phyloP scores from a whole-genome alignment of 2,113 vertebrate genomes.

The Vidua chalybeata region DNA sequence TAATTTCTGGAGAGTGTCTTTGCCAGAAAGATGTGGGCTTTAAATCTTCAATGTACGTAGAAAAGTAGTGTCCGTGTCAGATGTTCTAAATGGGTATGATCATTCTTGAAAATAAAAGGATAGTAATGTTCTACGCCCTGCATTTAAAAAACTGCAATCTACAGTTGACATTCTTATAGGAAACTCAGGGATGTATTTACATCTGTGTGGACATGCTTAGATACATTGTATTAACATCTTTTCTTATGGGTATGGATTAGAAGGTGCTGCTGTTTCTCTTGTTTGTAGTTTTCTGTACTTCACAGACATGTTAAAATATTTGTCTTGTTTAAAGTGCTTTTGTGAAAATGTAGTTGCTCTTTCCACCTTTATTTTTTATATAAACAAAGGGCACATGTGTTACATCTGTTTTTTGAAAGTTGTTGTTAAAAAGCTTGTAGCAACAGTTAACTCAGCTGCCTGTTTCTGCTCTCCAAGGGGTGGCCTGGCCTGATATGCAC shows the following conservation, averaged over 20 bases:
- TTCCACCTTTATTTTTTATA: not conserved
- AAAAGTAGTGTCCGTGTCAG: not conserved
- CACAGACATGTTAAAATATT: not conserved
- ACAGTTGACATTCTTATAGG: not conserved
- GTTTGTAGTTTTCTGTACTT: not conserved
- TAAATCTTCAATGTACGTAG: not conserved
- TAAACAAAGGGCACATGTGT: not conserved
- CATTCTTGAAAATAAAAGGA: not conserved
- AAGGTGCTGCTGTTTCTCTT: not conserved
- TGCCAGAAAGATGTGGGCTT: conserved; percentile 41
- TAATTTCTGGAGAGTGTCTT: conserved; percentile 29
- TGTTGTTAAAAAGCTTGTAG: not conserved
- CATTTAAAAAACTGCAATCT: not conserved
- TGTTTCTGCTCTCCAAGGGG: conserved; percentile 74
- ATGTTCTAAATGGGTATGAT: not conserved
- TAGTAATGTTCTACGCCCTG: not conserved
- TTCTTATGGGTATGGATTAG: not conserved
- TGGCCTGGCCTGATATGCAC: conserved; percentile 95
- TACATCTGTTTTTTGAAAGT: not conserved
- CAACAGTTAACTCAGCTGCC: conserved; percentile 33
- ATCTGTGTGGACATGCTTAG: not conserved
- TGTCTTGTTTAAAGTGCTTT: not conserved
- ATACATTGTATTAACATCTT: not conserved
- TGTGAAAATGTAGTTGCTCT: not conserved
- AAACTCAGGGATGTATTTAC: not conserved